Evolutionary conservation across 2,797 vertebrate genomes (phyloP), one percentile per base, ranked within the genome.

Genomic region (Meda fulgida): DNA sequence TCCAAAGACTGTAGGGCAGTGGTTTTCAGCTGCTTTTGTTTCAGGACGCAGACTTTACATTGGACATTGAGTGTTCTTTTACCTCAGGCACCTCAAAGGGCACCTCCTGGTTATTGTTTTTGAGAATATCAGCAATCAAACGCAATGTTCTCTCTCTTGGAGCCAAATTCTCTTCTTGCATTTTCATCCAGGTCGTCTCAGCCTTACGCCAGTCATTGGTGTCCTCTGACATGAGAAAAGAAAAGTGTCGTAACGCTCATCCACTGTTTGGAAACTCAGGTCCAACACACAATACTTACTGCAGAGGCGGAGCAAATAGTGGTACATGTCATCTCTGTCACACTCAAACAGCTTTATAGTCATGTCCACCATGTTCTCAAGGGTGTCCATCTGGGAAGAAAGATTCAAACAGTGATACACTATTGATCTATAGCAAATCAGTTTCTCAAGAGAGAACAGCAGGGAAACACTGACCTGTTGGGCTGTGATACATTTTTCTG

Each of bases 81-180:
- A 99, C 98, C 97, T 97, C 94, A 9, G 97, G 96, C 80, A 96
- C 85, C 31, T 97, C 95, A 80, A 97, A 97, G 18, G 96, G 96
- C 90, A 99, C 96, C 91, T 95, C 93, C 87, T 97, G 95, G 88
- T 94, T 95, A 83, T 94, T 97, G 34, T 21, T 94, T 91, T 90
- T 93, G 80, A 98, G 91, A 87, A 98, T 94, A 40, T 93, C 90
- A 13, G 96, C 96, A 83, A 99, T 91, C 70, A 98, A 85, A 2
- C 18, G 89, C 16, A 97, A 90, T 0, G 97, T 99, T 90, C 93
- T 96, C 77, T 95, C 96, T 69, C 96, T 95, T 70, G 97, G 97
- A 93, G 97, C 94, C 83, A 97, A 5, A 87, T 97, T 98, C 93
- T 99, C 98, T 88, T 99, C 97, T 90, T 99, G 97, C 92, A 99